Evolutionary conservation across 2,888 invertebrate species (phyloP).

Genomic region (Latrodectus elegans): DNA sequence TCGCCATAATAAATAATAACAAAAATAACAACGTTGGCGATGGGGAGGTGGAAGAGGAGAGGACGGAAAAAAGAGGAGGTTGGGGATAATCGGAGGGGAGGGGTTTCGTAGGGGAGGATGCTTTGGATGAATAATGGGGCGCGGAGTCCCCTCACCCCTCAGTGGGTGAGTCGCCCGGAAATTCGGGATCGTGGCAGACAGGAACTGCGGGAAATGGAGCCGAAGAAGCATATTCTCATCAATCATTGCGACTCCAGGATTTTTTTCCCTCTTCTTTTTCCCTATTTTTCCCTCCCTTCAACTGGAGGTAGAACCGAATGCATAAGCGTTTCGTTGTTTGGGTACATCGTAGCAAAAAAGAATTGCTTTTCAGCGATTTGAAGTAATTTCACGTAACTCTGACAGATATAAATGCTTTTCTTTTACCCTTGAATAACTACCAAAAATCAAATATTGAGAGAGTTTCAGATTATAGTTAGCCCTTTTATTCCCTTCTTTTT

Average conservation of each 20-base stretch:
- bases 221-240: constrained; percentile 71
- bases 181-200: constrained; percentile 70
- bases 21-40: no score
- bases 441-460: no score
- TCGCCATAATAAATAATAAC: no score
- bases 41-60: not conserved
- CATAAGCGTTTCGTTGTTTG: no score
- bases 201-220: constrained; percentile 70
- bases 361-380: no score
- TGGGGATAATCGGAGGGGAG: not conserved
- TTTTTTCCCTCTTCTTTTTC: constrained; percentile 14
- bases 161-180: constrained; percentile 68
- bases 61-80: not conserved
- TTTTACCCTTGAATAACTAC: no score
- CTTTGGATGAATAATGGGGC: constrained; percentile 60
- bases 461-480: no score
- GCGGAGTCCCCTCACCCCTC: constrained; percentile 51
- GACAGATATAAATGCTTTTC: no score
- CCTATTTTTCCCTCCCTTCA: not conserved
- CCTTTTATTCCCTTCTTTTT: no score
- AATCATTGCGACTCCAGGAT: constrained; percentile 49
- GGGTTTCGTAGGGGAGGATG: constrained; percentile 5
- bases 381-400: no score
- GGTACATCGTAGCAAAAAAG: no score
- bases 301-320: not conserved